Evolutionary conservation across 2,797 vertebrate species (phyloP).

Genomic region (Tarsius wallacei): DNA sequence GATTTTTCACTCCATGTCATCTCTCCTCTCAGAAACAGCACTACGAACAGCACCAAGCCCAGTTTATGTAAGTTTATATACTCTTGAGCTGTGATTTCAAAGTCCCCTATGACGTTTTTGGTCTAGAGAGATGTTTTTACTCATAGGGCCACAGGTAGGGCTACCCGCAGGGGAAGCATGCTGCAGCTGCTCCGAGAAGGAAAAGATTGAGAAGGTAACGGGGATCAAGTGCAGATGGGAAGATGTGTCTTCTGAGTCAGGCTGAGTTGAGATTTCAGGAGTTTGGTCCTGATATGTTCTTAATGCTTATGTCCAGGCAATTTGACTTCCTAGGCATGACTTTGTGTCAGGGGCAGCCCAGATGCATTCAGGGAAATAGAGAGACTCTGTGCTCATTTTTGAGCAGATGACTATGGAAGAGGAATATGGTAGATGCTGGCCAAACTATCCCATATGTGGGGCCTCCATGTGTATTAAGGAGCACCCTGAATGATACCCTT

Average conservation of each 20-base stretch:
- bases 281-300: background rate
- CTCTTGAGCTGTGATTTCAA: background rate
- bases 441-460: background rate
- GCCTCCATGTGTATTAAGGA: background rate
- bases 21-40: background rate
- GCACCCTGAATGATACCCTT: background rate
- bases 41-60: accelerated
- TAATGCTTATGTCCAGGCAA: background rate
- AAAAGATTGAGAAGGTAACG: background rate
- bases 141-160: background rate
- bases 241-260: background rate
- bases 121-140: background rate
- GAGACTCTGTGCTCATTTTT: background rate
- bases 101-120: background rate
- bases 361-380: background rate
- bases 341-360: background rate
- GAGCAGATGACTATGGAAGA: background rate
- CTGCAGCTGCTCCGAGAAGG: no score
- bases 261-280: background rate
- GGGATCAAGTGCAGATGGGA: background rate
- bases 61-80: background rate
- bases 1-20: background rate
- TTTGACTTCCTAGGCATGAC: background rate
- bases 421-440: background rate
- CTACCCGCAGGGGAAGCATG: no score